Evolutionary conservation across 2,797 vertebrate species (phyloP).

Genomic region (Coccyzus lansbergi): DNA sequence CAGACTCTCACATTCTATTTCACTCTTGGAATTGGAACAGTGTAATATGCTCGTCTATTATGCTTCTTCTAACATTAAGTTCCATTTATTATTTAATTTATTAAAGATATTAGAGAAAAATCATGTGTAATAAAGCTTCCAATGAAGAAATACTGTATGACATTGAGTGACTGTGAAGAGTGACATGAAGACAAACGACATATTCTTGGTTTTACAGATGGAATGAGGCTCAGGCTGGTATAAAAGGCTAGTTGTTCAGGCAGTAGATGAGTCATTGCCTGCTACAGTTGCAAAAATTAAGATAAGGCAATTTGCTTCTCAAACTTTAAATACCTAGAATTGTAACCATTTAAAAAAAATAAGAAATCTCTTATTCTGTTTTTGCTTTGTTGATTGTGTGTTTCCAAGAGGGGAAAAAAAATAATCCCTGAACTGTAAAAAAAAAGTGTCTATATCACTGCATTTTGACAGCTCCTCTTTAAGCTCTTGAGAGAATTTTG

Average conservation of each 20-base stretch:
- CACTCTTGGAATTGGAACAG: not conserved
- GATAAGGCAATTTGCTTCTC: not conserved
- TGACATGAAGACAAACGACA: not conserved
- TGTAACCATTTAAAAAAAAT: not conserved
- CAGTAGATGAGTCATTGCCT: not conserved
- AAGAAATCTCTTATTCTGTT: not conserved
- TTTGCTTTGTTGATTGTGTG: not conserved
- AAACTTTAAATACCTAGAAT: not conserved
- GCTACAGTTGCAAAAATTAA: not conserved
- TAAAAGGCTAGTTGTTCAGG: not conserved
- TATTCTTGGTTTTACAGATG: not conserved
- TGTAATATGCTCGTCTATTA: not conserved
- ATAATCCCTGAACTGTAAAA: not conserved
- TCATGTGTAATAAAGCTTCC: not conserved
- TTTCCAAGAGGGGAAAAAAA: not conserved
- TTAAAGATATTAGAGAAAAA: not conserved
- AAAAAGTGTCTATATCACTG: not conserved
- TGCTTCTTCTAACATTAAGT: not conserved
- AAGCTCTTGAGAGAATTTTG: not conserved
- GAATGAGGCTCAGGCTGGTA: not conserved
- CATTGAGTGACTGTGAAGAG: not conserved
- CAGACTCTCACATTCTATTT: not conserved
- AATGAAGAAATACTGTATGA: not conserved
- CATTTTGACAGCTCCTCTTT: not conserved
- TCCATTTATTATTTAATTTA: too few species aligned